Base-by-base conservation (phyloP, 2,113 vertebrate genomes). In the Lepus timidus region DNA sequence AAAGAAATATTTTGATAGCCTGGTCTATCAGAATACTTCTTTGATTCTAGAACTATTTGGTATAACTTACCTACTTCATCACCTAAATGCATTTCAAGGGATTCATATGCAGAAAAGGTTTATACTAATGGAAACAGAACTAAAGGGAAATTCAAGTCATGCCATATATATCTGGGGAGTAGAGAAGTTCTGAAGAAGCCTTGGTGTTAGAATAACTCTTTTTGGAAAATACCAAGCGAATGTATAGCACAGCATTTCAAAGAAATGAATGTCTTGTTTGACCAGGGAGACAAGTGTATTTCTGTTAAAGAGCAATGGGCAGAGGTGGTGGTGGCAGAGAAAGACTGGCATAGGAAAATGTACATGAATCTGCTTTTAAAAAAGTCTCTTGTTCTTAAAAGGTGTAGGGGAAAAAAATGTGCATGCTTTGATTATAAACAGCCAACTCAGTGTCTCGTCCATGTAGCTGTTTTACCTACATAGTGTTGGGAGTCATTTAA, bases 1-100 rank as follows among this genome's bases (percentile, higher is more conserved):
- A 86, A 97, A 97, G 81, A 91, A 93, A 94, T 96, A 93, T 58
- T 91, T 88, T 90, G 76, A 89, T 81, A 94, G 83, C 27, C 39
- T 55, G 55, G 61, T 49, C 71, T 90, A 87, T 0, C 93, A 90
- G 86, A 97, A 96, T 87, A 87, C 89, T 86, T 96, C 85, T 96
- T 86, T 97, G 44, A 75, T 71, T 95, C 82, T 92, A 92, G 75
- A 94, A 68, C 74, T 95, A 76, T 51, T 97, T 85, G 84, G 20
- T 36, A 20, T 79, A 62, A 71, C 49, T 58, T 52, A 90, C 55
- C 93, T 93, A 95, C 51, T 83, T 95, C 93, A 87, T 95, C 84
- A 95, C 78, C 87, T 97, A 82, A 88, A 81, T 90, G 76, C 29
- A 73, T 86, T 94, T 93, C 68, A 86, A 95, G 91, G 83, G 67